These are phyloP conservation scores for Macrobrachium nipponense DNA, from an alignment of 1,140 invertebrate genomes.

Conservation along the genomic window DNA sequence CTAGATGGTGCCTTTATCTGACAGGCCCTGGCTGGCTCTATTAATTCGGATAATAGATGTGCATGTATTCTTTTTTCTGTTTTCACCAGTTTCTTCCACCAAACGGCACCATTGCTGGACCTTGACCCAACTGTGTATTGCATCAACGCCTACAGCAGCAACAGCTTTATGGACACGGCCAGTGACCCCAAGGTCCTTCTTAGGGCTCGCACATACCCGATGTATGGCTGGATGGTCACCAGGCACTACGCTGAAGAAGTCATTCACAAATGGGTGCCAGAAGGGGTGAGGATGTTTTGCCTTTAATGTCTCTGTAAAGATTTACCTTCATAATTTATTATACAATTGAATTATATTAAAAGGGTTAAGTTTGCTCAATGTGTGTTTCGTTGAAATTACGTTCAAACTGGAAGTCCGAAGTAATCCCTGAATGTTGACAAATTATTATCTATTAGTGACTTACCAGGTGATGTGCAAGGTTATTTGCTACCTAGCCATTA, in stretches of 20 bases:
- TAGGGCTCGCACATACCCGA: conserved; percentile 43
- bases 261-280: conserved; percentile 34
- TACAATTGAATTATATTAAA: too few species aligned
- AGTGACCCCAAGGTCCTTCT: conserved; percentile 35
- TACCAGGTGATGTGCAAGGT: too few species aligned
- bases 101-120: conserved; percentile 33
- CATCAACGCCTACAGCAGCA: conserved; percentile 51
- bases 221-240: conserved; percentile 50
- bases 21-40: too few species aligned
- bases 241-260: conserved; percentile 32
- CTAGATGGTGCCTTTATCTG: too few species aligned
- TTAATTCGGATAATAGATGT: too few species aligned
- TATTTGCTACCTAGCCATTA: too few species aligned
- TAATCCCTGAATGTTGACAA: too few species aligned
- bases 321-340: neutral
- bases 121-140: conserved; percentile 36
- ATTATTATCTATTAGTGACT: too few species aligned
- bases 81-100: conserved; percentile 34
- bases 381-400: too few species aligned
- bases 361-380: too few species aligned
- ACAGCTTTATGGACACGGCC: conserved; percentile 41
- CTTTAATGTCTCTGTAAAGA: neutral
- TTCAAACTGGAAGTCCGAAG: too few species aligned
- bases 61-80: neutral
- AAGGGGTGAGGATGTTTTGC: conserved; percentile 11